phyloP scores from a whole-genome alignment of 2,888 invertebrate species.

The Euclidia mi region DNA sequence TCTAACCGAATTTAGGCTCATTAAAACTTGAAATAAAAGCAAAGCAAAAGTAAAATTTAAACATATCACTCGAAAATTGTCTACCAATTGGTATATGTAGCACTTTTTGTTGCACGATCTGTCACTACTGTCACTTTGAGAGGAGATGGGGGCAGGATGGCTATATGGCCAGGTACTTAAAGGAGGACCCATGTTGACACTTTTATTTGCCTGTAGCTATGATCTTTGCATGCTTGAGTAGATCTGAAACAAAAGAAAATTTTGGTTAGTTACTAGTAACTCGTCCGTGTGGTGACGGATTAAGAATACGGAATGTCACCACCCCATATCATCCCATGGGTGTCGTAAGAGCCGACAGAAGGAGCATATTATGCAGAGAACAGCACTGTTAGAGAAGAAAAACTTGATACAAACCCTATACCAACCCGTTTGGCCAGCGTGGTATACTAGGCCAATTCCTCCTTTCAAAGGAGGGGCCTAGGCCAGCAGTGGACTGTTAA shows the following conservation, averaged over 20 bases:
- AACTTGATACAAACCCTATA: no score
- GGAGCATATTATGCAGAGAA: no score
- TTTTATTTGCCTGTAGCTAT: conserved; percentile 55
- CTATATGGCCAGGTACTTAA: conserved; percentile 76
- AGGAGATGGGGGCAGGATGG: conserved; percentile 62
- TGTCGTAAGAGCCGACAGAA: no score
- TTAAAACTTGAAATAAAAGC: conserved; percentile 74
- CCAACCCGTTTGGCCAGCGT: no score
- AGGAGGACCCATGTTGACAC: conserved; percentile 81
- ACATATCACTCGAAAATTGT: conserved; percentile 71
- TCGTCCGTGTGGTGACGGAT: no score
- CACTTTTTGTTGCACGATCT: conserved; percentile 63
- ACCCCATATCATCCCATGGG: no score
- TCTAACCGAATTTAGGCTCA: conserved; percentile 70
- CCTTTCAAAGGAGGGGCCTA: no score
- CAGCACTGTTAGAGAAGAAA: no score
- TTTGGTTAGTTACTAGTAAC: background rate
- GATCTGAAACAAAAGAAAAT: conserved; percentile 70
- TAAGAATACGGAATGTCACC: no score
- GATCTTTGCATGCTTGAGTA: conserved; percentile 64
- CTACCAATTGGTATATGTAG: conserved; percentile 59
- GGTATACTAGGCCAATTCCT: no score
- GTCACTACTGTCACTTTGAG: conserved; percentile 53
- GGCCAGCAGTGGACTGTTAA: no score
- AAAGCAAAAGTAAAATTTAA: conserved; percentile 75